Conservation (phyloP, 2,888 invertebrate genomes). For the Oxyteleia sp. region DNA sequence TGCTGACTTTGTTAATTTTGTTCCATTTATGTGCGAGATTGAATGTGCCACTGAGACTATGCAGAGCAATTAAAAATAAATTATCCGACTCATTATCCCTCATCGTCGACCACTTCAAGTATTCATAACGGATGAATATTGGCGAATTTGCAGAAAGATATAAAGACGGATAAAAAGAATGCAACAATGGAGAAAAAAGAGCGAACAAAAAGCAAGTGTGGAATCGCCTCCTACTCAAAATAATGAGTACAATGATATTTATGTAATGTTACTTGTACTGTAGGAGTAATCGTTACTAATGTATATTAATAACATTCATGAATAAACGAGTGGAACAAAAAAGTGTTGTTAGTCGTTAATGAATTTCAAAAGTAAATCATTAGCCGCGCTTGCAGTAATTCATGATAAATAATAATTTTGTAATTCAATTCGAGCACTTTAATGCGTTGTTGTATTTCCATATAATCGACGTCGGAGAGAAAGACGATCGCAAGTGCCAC, state of each 20-base stretch:
- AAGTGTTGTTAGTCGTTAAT: slow-evolving; percentile 11
- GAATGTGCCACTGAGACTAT: slow-evolving; percentile 20
- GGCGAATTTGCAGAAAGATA: slow-evolving; percentile 6
- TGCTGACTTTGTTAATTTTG: no score
- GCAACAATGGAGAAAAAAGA: background rate
- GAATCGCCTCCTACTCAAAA: slow-evolving; percentile 12
- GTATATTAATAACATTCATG: slow-evolving; percentile 14
- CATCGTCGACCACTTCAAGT: slow-evolving; percentile 33
- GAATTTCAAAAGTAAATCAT: slow-evolving; percentile 39
- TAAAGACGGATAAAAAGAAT: background rate
- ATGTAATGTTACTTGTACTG: slow-evolving; percentile 20
- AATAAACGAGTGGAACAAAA: slow-evolving; percentile 14
- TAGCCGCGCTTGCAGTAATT: background rate
- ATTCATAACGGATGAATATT: slow-evolving; percentile 36
- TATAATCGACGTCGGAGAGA: slow-evolving; percentile 10
- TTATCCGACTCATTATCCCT: slow-evolving; percentile 31
- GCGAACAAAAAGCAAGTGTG: slow-evolving; percentile 1
- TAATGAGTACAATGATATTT: slow-evolving; percentile 42
- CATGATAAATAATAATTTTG: slow-evolving; percentile 31
- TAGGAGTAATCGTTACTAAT: slow-evolving; percentile 14
- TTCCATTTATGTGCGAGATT: no score
- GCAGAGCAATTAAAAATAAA: slow-evolving; percentile 47
- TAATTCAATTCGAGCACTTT: slow-evolving; percentile 22
- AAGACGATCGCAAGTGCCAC: background rate
- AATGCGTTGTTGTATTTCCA: slow-evolving; percentile 4